Evolutionary conservation across 2,113 vertebrate species (phyloP), one percentile per base, ranked within the genome.

Genomic region (Ochotona princeps): DNA sequence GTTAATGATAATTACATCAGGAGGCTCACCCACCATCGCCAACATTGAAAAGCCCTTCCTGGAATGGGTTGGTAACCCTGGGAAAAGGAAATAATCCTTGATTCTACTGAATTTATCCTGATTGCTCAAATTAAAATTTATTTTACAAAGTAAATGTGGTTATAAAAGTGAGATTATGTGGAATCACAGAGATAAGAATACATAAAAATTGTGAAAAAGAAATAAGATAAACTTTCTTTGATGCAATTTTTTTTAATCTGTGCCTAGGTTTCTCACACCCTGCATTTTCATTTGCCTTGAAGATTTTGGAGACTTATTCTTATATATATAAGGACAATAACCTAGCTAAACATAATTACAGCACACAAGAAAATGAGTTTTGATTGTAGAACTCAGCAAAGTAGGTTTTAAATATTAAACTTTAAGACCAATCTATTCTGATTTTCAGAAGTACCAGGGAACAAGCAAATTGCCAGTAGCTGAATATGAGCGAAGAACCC

Each of bases 311-410:
- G 54, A 57, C 54, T 17, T 57, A 57, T 11, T 57, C 38, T 18
- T 18, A 57, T 57, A 57, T 57, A 57, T 57, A 57, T 57, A 57
- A 17, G 54, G 57, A 84, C 72, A 79, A 95, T 44, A 76, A 82
- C 23, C 63, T 57, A 76, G 35, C 66, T 76, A 89, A 38, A 86
- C 70, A 70, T 83, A 85, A 67, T 74, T 70, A 90, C 23, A 89
- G 25, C 54, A 87, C 60, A 69, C 26, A 93, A 32, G 57, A 84
- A 74, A 87, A 80, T 93, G 57, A 76, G 67, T 93, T 93, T 95
- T 92, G 72, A 84, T 67, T 3, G 21, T 11, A 17, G 60, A 87
- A 93, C 84, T 38, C 74, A 38, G 7, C 21, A 67, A 83, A 12
- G 8, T 57, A 25, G 44, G 14, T 38, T 91, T 93, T 89, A 73